Evolutionary conservation across 2,113 vertebrate genomes (phyloP), one percentile per base, ranked within the genome.

Genomic region (Laterallus jamaicensis): DNA sequence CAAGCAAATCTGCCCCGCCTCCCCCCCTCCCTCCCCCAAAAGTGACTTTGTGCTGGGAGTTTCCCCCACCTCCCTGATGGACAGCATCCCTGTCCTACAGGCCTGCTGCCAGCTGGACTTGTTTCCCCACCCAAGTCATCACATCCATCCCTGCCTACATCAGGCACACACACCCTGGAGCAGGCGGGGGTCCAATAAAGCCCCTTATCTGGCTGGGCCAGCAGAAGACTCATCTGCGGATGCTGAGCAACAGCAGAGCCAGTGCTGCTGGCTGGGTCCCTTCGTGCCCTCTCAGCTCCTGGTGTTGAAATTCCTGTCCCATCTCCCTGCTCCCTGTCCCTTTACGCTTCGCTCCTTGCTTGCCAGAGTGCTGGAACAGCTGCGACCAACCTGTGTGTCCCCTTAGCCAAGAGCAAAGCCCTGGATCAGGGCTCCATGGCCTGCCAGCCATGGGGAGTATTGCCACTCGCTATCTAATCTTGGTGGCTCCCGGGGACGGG

Each of bases 321-420:
- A 20, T 7, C 13, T 26, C 63, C 67, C 55, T 8, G 44, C 50
- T 68, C 22, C 21, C 14, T 49, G 7, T 55, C 58, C 40, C 15
- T 35, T 66, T 39, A 35, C 16, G 26, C 26, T 80, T 52, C 1
- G 0, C 26, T 69, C 26, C 25, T 56, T 2, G 1, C 44, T 47
- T 28, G 42, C 55, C 15, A 2, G 24, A 44, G 21, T 6, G 1
- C 31, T 52, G 11, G 2, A 49, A 35, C 0, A 10, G 10, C n/a
- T 29, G 28, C 6, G 20, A 40, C 31, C 0, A 0, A 14, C 25
- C 22, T 1, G 0, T 0, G 6, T 1, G 18, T 54, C 52, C 85
- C 81, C n/a, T 70, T 55, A 8, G 7, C 69, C 28, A 66, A 55
- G 76, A 92, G 68, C 55, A 81, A 82, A 19, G 28, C 56, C 77